Evolutionary conservation across 2,797 vertebrate genomes (phyloP).

Genomic region (Antrozous pallidus): DNA sequence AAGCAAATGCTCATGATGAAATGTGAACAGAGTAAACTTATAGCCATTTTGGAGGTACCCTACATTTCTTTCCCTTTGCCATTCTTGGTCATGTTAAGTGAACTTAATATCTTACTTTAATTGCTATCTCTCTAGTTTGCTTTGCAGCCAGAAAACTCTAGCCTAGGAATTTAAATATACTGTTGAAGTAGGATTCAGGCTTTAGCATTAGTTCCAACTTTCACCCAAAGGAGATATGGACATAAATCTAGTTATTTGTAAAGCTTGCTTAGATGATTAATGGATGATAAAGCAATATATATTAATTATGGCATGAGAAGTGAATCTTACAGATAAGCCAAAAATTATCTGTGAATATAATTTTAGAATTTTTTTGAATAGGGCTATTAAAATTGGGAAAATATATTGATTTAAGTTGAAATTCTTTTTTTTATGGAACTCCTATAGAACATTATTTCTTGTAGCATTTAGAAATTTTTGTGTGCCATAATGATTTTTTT

Average conservation of each 20-base stretch:
- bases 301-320: neutral
- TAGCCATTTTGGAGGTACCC: neutral
- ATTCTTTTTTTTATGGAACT: neutral
- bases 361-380: neutral
- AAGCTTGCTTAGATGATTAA: constrained; percentile 20
- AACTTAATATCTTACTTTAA: neutral
- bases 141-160: neutral
- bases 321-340: neutral
- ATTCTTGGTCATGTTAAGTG: neutral
- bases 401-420: neutral
- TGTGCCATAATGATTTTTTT: neutral
- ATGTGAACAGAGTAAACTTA: neutral
- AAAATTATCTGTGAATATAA: neutral
- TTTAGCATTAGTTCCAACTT: neutral
- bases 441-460: neutral
- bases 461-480: neutral
- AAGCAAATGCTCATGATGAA: neutral
- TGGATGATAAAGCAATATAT: neutral
- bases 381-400: neutral
- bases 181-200: neutral
- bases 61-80: neutral
- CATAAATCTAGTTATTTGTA: constrained; percentile 28
- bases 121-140: neutral
- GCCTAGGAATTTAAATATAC: neutral
- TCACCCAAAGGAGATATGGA: neutral